A percentile compares a stretch with the other conserved stretches of the same genome.
Evolutionary conservation across 2,797 vertebrate species (phyloP).

Genomic region (Chrysolophus pictus): DNA sequence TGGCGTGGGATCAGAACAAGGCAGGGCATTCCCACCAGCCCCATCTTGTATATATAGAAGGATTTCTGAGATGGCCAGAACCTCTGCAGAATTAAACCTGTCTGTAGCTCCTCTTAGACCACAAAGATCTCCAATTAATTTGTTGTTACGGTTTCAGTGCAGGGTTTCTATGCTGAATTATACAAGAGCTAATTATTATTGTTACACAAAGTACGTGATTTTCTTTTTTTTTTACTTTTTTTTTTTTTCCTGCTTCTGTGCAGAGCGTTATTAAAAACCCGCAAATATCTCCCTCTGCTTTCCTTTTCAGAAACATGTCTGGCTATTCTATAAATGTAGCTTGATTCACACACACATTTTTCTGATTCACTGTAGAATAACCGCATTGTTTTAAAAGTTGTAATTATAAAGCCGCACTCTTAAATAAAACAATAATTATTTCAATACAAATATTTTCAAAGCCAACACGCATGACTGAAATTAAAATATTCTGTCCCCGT

Average conservation of each 20-base stretch:
- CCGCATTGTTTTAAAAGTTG: constrained; percentile 34
- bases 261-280: not conserved
- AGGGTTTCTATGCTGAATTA: not conserved
- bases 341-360: constrained; percentile 17
- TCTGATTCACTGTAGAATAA: constrained; percentile 30
- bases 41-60: not conserved
- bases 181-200: not conserved
- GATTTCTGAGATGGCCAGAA: not conserved
- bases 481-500: not conserved
- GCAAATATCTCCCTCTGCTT: not conserved
- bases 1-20: not conserved
- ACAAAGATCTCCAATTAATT: not conserved
- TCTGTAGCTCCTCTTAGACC: not conserved
- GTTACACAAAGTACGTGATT: not conserved
- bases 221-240: not conserved
- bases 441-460: constrained; percentile 57
- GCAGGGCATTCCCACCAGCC: not conserved
- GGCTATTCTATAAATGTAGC: not conserved
- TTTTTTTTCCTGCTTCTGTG: not conserved
- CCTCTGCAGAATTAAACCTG: not conserved
- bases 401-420: constrained; percentile 5
- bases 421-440: constrained; percentile 52
- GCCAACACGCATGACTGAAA: not conserved
- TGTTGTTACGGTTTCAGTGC: not conserved
- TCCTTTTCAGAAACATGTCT: not conserved